Evolutionary conservation across 2,888 invertebrate species (phyloP).

Genomic region (Phlogophora meticulosa): DNA sequence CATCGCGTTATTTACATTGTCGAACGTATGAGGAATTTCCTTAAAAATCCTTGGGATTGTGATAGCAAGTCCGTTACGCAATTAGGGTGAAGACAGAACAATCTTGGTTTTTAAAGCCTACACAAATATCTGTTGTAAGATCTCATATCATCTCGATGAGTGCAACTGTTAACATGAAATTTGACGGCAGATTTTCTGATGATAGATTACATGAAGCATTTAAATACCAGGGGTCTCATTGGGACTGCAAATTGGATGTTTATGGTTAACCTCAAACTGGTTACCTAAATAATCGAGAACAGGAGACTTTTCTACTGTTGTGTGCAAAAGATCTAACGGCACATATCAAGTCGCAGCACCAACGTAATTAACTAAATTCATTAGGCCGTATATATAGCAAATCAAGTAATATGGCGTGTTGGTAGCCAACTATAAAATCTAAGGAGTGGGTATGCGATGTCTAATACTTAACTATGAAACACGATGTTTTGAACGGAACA

Average conservation of each 20-base stretch:
- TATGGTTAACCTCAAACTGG: not conserved
- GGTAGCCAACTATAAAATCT: constrained; percentile 56
- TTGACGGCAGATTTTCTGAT: not conserved
- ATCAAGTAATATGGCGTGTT: constrained; percentile 64
- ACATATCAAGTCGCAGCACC: constrained; percentile 18
- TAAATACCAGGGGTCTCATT: not conserved
- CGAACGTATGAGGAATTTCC: too few species aligned
- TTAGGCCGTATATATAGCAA: constrained; percentile 70
- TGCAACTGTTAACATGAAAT: not conserved
- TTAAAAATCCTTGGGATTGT: too few species aligned
- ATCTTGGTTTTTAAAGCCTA: not conserved
- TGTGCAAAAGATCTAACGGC: not conserved
- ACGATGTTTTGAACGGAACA: not conserved
- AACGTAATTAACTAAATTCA: constrained; percentile 60
- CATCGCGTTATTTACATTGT: too few species aligned
- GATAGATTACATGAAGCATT: not conserved
- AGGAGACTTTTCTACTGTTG: constrained; percentile 6
- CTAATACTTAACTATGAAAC: constrained; percentile 45
- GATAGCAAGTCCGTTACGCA: too few species aligned
- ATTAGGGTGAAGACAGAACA: too few species aligned
- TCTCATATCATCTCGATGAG: not conserved
- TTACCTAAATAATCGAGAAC: not conserved
- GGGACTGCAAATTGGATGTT: not conserved
- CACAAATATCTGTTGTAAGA: too few species aligned
- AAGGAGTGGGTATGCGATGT: constrained; percentile 23